Conservation (phyloP, 2,797 vertebrate genomes). For the Rhinophrynus dorsalis region DNA sequence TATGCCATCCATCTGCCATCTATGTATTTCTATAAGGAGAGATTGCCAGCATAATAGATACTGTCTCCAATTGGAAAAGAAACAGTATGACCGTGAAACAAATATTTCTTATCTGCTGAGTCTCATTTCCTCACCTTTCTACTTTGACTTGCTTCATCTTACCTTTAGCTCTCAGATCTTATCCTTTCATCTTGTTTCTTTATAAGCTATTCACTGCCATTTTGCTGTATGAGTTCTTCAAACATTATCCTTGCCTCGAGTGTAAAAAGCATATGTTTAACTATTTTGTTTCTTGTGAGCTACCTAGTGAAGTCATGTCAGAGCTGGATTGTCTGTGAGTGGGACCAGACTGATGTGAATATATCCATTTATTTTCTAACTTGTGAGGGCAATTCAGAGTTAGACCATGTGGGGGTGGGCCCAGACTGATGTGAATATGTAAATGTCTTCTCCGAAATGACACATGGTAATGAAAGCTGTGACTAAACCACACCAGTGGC, state of each 20-base stretch:
- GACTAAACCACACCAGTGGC: too few relatives aligned
- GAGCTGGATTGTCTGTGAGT: too few relatives aligned
- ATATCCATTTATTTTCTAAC: too few relatives aligned
- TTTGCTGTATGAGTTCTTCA: slow-evolving; percentile 21
- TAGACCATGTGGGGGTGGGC: too few relatives aligned
- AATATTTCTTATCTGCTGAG: slow-evolving; percentile 37
- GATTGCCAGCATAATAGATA: slow-evolving; percentile 24
- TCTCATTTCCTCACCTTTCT: slow-evolving; percentile 41
- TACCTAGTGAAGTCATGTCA: too few relatives aligned
- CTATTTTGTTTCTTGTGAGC: neutral
- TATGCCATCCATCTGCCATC: slow-evolving; percentile 9
- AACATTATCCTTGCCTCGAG: neutral
- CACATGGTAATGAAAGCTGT: too few relatives aligned
- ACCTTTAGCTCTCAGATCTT: slow-evolving; percentile 38
- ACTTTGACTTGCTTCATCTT: slow-evolving; percentile 37
- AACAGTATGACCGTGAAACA: slow-evolving; percentile 27
- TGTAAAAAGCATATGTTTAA: slow-evolving; percentile 27
- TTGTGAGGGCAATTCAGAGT: too few relatives aligned
- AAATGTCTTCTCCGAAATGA: too few relatives aligned
- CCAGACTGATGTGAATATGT: too few relatives aligned
- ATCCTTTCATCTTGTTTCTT: slow-evolving; percentile 39
- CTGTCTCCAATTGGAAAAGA: slow-evolving; percentile 21
- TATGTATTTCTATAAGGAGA: slow-evolving; percentile 23
- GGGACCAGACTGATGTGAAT: too few relatives aligned
- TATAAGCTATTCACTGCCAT: slow-evolving; percentile 26